A percentile compares a stretch with the other conserved stretches of the same genome.
These are phyloP conservation scores for Aethes cnicana DNA, from an alignment of 2,888 invertebrate species.

Conservation along the genomic window DNA sequence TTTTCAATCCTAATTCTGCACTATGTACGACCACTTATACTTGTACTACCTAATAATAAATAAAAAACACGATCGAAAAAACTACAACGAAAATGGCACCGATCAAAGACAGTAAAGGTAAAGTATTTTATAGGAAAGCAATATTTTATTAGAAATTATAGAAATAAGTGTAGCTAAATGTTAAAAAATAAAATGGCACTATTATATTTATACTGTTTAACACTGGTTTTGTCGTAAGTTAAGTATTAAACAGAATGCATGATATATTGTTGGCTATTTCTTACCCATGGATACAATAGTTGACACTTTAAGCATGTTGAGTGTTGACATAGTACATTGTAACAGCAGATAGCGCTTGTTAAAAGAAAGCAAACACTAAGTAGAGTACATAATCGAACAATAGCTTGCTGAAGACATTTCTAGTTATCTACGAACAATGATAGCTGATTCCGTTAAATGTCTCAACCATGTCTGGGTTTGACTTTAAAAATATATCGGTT, in stretches of 20 bases:
- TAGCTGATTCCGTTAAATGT: not conserved
- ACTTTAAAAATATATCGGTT: not conserved
- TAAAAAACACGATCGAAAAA: no score
- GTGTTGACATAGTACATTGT: slow-evolving; percentile 16
- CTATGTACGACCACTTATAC: slow-evolving; percentile 48
- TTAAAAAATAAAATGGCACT: no score
- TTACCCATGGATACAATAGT: slow-evolving; percentile 5
- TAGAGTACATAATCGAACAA: slow-evolving; percentile 18
- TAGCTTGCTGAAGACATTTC: slow-evolving; percentile 4
- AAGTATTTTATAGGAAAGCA: not conserved
- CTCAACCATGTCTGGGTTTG: not conserved
- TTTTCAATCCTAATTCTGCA: slow-evolving; percentile 47
- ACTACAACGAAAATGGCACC: not conserved
- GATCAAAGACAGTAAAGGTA: not conserved
- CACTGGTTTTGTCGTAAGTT: not conserved
- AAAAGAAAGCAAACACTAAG: slow-evolving; percentile 19
- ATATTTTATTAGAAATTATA: not conserved
- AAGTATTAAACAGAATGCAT: slow-evolving; percentile 11
- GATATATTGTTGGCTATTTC: slow-evolving; percentile 9
- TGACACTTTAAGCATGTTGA: slow-evolving; percentile 4
- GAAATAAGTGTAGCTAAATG: no score
- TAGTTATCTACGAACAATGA: slow-evolving; percentile 3
- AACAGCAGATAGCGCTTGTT: slow-evolving; percentile 9
- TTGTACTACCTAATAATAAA: slow-evolving; percentile 31
- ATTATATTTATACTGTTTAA: no score